A percentile compares a stretch with the other conserved stretches of the same genome.
These are phyloP conservation scores for Porphyrio hochstetteri DNA, from an alignment of 2,113 vertebrate genomes.

Conservation along the genomic window DNA sequence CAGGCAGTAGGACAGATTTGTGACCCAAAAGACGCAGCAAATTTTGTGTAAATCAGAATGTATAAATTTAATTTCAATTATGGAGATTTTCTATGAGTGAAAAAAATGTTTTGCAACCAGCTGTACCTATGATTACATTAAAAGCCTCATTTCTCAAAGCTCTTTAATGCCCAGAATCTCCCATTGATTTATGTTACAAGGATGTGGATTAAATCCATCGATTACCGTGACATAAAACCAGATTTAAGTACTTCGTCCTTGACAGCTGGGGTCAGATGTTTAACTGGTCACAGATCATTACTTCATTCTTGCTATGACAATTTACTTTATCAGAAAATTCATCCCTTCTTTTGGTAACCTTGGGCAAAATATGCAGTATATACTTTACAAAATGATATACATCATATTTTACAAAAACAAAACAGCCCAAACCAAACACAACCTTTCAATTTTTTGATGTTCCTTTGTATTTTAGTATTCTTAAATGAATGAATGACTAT, in stretches of 20 bases:
- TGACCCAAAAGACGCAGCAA: background rate
- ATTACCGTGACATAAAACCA: background rate
- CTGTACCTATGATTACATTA: background rate
- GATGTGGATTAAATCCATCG: background rate
- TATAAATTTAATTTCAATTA: background rate
- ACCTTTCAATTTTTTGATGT: background rate
- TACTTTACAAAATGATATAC: background rate
- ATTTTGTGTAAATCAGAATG: background rate
- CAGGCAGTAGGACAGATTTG: background rate
- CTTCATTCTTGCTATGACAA: background rate
- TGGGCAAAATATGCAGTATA: background rate
- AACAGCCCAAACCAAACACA: background rate
- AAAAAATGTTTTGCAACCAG: background rate
- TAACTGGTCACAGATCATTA: background rate
- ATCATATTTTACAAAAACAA: background rate
- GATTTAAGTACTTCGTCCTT: background rate
- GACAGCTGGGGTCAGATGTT: background rate
- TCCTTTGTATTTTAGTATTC: background rate
- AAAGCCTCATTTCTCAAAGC: background rate
- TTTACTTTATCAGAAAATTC: background rate
- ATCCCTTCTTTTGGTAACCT: background rate
- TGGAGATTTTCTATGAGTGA: background rate
- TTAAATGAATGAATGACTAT: background rate
- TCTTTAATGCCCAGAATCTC: background rate
- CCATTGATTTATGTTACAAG: background rate